Conservation (phyloP, 64 coral and sea anemone genomes). For the Hydrozoanthus tunicans region DNA sequence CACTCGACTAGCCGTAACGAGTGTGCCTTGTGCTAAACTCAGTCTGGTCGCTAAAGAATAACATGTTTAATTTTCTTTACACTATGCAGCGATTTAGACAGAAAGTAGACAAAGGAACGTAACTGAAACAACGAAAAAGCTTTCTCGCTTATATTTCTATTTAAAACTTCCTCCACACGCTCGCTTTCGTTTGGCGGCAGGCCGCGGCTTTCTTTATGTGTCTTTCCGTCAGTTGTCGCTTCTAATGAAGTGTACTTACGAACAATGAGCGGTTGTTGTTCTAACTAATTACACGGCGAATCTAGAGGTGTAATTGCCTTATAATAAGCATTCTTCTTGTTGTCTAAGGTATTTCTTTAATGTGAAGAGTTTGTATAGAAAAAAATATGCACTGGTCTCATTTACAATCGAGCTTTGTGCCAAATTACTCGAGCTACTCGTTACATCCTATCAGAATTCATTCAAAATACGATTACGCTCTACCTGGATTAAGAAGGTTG, state of each 20-base stretch:
- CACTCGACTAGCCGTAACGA: background rate
- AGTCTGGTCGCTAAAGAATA: background rate
- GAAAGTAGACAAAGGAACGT: conserved; percentile 23
- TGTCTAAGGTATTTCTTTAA: background rate
- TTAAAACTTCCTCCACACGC: background rate
- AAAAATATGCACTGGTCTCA: conserved; percentile 3
- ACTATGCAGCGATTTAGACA: background rate
- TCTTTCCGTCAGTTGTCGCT: background rate
- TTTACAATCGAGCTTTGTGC: background rate
- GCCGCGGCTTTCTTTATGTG: conserved; percentile 35
- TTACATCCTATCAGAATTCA: background rate
- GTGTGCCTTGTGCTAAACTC: background rate
- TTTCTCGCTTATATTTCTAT: conserved; percentile 18
- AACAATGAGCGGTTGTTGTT: conserved; percentile 41
- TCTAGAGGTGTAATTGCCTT: conserved; percentile 51
- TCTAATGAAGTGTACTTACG: conserved; percentile 21
- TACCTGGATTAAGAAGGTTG: background rate
- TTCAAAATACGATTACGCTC: conserved; percentile 4
- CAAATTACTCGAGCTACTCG: no score
- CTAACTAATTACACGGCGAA: conserved; percentile 35
- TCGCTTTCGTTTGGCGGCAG: background rate
- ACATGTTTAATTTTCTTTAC: background rate
- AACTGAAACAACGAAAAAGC: background rate
- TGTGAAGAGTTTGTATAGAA: conserved; percentile 11
- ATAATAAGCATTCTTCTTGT: conserved; percentile 57